Base-by-base conservation (phyloP, 1,140 invertebrate genomes). In the Aphis craccivora region DNA sequence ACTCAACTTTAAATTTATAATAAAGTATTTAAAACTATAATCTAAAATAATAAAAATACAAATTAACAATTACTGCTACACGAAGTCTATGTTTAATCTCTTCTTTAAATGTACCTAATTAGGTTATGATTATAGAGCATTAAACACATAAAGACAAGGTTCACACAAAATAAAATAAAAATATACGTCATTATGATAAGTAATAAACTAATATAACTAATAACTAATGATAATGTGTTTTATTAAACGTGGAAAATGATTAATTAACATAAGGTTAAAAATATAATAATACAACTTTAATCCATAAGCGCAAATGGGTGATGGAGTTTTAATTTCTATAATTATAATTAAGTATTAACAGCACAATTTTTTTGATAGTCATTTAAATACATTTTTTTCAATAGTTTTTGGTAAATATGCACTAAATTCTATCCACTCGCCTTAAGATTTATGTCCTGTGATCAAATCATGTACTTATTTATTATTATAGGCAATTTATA, bases 51-150 rank as follows among this genome's bases (percentile, higher is more conserved):
- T 76, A 35, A n/a, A 76, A 76, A 35, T 76, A 76, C 60, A 76
- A 76, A n/a, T 76, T n/a, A 76, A 76, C 60, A n/a, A 76, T 76
- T 76, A 76, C n/a, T n/a, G n/a, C 60, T 67, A 76, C 60, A n/a
- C n/a, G 60, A 35, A 76, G 30, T 76, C 60, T 18, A 76, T 14
- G 60, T n/a, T 76, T 76, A 76, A 76, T 76, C n/a, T 76, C 60
- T n/a, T n/a, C n/a, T 60, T 76, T 76, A 76, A 76, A 76, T n/a
- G 60, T 76, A n/a, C n/a, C n/a, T n/a, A 18, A 76, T 76, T 76
- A 76, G 60, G 60, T 76, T 35, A 76, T 60, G 55, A 30, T n/a
- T n/a, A n/a, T 53, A 53, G 53, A 60, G 55, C 11, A 30, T 67
- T 67, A n/a, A 18, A n/a, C 60, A 67, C 14, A 40, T 40, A 60